A percentile compares a stretch with the other conserved stretches of the same genome.
Conservation (phyloP, 2,888 invertebrate genomes). For the Macaria liturata region DNA sequence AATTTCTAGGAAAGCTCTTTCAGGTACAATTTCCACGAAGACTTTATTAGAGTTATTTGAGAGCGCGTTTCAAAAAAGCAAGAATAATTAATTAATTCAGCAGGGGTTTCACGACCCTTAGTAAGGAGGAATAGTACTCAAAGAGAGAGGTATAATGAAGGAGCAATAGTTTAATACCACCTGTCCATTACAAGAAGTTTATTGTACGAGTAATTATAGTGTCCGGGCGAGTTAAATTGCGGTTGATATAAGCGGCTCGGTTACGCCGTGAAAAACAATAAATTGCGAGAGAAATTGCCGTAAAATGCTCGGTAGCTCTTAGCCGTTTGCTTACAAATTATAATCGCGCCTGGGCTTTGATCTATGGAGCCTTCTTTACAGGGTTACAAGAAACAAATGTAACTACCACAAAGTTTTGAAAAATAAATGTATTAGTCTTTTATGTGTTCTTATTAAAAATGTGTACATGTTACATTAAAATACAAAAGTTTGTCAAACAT, state of each 20-base stretch:
- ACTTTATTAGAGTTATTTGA: neutral
- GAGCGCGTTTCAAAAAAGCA: too few species aligned
- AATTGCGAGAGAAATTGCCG: slow-evolving; percentile 50
- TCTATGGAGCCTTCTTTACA: slow-evolving; percentile 15
- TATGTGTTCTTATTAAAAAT: too few species aligned
- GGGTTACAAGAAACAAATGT: too few species aligned
- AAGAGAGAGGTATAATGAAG: slow-evolving; percentile 10
- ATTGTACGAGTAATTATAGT: slow-evolving; percentile 33
- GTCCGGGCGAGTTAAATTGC: slow-evolving; percentile 27
- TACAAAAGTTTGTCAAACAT: too few species aligned
- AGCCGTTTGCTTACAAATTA: slow-evolving; percentile 42
- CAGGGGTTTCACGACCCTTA: too few species aligned
- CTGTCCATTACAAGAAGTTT: slow-evolving; percentile 23
- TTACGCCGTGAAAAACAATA: slow-evolving; percentile 42
- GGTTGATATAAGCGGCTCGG: slow-evolving; percentile 26
- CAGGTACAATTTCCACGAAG: slow-evolving; percentile 1
- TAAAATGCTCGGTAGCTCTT: slow-evolving; percentile 46
- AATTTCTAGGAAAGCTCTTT: slow-evolving; percentile 13
- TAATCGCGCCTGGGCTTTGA: slow-evolving; percentile 29
- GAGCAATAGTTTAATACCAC: slow-evolving; percentile 15
- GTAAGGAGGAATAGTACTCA: neutral
- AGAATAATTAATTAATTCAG: too few species aligned
- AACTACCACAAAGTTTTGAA: too few species aligned
- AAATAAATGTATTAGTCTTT: too few species aligned
- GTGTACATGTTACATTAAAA: too few species aligned